Base-by-base conservation (phyloP, 2,113 vertebrate genomes). In the Colistium nudipinnis region DNA sequence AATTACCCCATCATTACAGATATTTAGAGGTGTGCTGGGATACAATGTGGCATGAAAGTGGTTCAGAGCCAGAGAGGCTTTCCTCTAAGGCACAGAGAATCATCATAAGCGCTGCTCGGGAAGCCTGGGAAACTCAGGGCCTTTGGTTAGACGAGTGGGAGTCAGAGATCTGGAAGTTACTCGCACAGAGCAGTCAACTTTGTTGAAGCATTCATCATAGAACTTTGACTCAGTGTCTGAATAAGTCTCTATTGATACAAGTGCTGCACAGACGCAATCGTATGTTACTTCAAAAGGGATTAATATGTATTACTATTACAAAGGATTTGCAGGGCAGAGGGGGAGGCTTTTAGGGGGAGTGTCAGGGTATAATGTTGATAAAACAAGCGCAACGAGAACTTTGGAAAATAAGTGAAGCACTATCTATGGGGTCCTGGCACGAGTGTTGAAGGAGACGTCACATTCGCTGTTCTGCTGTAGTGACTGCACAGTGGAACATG, bases 21-120 rank as follows among this genome's bases (percentile, higher is more conserved):
- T 78, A 70, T 74, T 82, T 81, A 79, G 74, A 51, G 64, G 11
- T 56, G 54, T 70, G 77, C 83, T 75, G 8, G 69, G 73, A 73
- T 65, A 87, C 70, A 74, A 63, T 77, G 51, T 57, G 53, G 77
- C 80, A 85, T 87, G 77, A 88, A 85, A 83, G 77, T 76, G 72
- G 66, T 64, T 82, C 59, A 56, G 55, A 80, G 49, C 30, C 35
- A 27, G 33, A 62, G 41, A 31, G 4, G 25, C 36, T 72, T 77
- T 63, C 63, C 16, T 61, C 27, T 62, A 25, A 57, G 61, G 48
- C 74, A 62, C 57, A 45, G 59, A 11, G 31, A 78, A 80, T 76
- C 63, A 74, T 74, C 69, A 65, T 36, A n/a, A 70, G 44, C 2
- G 49, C 22, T 41, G 19, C 49, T 51, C 14, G 1, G 68, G 41